Conservation (phyloP, 2,888 invertebrate genomes). For the Erebia ligea region DNA sequence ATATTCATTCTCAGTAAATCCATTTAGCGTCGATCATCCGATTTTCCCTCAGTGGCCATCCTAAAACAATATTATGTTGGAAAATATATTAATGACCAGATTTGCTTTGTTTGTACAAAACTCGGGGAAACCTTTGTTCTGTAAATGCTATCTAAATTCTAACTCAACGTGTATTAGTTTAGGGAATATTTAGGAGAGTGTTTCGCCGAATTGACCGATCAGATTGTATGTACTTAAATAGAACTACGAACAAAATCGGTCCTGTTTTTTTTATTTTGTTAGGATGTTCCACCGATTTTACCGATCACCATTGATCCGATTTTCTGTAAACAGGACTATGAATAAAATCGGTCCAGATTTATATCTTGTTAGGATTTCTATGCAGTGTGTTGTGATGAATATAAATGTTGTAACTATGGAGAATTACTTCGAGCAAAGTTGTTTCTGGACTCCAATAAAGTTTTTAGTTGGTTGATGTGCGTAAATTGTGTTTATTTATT, state of each 20-base stretch:
- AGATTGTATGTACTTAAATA: not conserved
- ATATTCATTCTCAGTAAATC: conserved; percentile 13
- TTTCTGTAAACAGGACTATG: too few species aligned
- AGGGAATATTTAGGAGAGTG: not conserved
- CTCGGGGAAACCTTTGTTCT: conserved; percentile 17
- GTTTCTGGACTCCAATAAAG: too few species aligned
- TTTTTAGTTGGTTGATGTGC: too few species aligned
- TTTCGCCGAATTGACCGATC: not conserved
- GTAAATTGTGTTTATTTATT: too few species aligned
- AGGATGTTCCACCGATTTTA: too few species aligned
- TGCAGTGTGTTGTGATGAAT: too few species aligned
- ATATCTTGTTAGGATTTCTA: not conserved
- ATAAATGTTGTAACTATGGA: too few species aligned
- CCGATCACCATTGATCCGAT: too few species aligned
- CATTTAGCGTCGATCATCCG: conserved; percentile 11
- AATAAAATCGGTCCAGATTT: not conserved
- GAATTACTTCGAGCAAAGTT: too few species aligned
- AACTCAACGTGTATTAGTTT: not conserved
- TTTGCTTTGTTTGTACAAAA: conserved; percentile 18
- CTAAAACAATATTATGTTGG: conserved; percentile 23
- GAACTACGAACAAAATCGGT: not conserved
- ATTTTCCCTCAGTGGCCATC: conserved; percentile 11
- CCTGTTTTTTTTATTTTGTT: too few species aligned
- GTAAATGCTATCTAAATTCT: not conserved
- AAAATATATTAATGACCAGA: conserved; percentile 23